Conservation (phyloP, 1,140 invertebrate genomes). For the Leptinotarsa texana region DNA sequence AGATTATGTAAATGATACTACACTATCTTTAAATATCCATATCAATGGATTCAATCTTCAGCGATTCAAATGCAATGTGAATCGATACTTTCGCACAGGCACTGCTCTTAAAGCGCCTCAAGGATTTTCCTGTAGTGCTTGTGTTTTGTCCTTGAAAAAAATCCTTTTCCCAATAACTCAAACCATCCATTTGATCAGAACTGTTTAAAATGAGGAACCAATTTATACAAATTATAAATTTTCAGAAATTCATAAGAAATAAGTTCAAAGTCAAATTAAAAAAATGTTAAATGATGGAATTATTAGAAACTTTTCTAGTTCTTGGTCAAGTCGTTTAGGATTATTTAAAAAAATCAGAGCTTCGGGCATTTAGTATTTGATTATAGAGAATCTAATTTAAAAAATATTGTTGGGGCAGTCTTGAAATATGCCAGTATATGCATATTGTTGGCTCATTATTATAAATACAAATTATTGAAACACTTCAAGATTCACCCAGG, state of each 20-base stretch:
- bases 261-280: conserved; percentile 26
- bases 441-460: too few species aligned
- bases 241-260: conserved; percentile 20
- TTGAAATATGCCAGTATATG: conserved; percentile 28
- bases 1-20: conserved; percentile 12
- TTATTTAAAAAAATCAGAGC: conserved; percentile 27
- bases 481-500: conserved; percentile 37
- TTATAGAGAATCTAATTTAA: conserved; percentile 54
- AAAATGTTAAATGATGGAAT: conserved; percentile 25
- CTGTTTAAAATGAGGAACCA: conserved; percentile 6
- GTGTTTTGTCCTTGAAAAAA: too few species aligned
- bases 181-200: conserved; percentile 13
- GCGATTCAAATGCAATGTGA: too few species aligned
- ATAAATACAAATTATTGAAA: conserved; percentile 40
- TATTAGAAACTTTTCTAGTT: conserved; percentile 26
- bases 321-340: conserved; percentile 21
- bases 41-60: background rate
- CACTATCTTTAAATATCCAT: background rate
- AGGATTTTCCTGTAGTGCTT: too few species aligned
- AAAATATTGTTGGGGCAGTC: conserved; percentile 45
- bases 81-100: too few species aligned
- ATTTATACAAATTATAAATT: conserved; percentile 25
- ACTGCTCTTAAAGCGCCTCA: too few species aligned
- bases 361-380: conserved; percentile 42
- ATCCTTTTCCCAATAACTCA: background rate